Base-by-base conservation (phyloP, 2,113 vertebrate genomes). In the Phylloscopus trochilus region DNA sequence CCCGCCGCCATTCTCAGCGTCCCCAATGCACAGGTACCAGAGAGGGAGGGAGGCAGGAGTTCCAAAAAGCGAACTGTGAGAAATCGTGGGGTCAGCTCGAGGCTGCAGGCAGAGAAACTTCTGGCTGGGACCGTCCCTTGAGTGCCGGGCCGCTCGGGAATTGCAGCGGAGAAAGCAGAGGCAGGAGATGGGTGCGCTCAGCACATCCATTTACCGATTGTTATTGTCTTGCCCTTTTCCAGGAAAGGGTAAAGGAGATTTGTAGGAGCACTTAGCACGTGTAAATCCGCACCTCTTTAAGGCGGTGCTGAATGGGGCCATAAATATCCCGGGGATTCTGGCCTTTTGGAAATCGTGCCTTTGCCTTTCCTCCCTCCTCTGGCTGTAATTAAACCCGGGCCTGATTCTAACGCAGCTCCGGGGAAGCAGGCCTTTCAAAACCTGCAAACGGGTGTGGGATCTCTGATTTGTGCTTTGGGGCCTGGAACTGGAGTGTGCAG, bases 221-320 rank as follows among this genome's bases (percentile, higher is more conserved):
- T 98, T 97, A 96, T 97, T 97, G 96, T 87, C 95, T 95, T 98
- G 98, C 96, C 98, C 97, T 98, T 98, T 98, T 98, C 97, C 92
- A 55, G 83, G 93, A 98, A 98, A 98, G 97, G 98, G 97, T 97
- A 98, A 89, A 95, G 95, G 95, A 98, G 98, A 98, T 98, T 98
- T 98, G 97, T 98, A 98, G 98, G 92, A 97, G 96, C 89, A 94
- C 92, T 97, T 98, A 97, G 86, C 97, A 95, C 97, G 89, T 96
- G 97, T 87, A 96, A 97, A 97, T 97, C 95, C 97, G 96, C 85
- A 88, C 95, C 96, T 97, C 97, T 92, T 96, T 78, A 97, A 97
- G 96, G 81, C 89, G 83, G 80, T 88, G 91, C 88, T 93, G 95
- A 98, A 98, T 95, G 97, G 94, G 82, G 80, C 96, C 96, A 55